phyloP scores from a whole-genome alignment of 2,888 invertebrate species.

The Dasysyrphus albostriatus region DNA sequence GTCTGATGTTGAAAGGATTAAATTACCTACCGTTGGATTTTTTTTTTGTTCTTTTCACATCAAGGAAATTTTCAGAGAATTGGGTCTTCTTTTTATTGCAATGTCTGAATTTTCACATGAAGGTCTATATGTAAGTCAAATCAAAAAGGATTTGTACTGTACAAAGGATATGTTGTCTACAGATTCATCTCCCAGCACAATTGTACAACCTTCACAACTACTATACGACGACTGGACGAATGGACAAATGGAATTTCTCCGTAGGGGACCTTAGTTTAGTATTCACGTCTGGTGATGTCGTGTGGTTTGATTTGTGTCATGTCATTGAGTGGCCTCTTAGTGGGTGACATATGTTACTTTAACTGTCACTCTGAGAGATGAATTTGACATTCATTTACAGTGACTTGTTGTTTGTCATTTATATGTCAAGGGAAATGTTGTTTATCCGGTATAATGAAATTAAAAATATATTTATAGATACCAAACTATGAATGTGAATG shows the following conservation, averaged over 20 bases:
- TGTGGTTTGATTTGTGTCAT: conserved; percentile 34
- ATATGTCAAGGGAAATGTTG: background rate
- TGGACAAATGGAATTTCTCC: conserved; percentile 21
- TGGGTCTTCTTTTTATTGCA: background rate
- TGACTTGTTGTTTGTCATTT: conserved; percentile 36
- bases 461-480: background rate
- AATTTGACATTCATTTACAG: conserved; percentile 33
- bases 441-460: background rate
- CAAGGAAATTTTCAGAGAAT: background rate
- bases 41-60: background rate
- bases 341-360: conserved; percentile 36
- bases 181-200: conserved; percentile 10
- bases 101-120: conserved; percentile 13
- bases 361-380: conserved; percentile 28
- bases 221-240: background rate
- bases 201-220: background rate
- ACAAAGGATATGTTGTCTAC: conserved; percentile 12
- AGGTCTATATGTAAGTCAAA: background rate
- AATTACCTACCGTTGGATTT: conserved; percentile 3
- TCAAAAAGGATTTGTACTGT: conserved; percentile 3
- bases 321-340: conserved; percentile 30
- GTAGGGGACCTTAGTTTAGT: conserved; percentile 11
- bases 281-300: conserved; percentile 17
- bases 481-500: background rate
- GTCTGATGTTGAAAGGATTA: conserved; percentile 23